Evolutionary conservation across 2,888 invertebrate species (phyloP), one percentile per base, ranked within the genome.

Genomic region (Lasioglossum vierecki): DNA sequence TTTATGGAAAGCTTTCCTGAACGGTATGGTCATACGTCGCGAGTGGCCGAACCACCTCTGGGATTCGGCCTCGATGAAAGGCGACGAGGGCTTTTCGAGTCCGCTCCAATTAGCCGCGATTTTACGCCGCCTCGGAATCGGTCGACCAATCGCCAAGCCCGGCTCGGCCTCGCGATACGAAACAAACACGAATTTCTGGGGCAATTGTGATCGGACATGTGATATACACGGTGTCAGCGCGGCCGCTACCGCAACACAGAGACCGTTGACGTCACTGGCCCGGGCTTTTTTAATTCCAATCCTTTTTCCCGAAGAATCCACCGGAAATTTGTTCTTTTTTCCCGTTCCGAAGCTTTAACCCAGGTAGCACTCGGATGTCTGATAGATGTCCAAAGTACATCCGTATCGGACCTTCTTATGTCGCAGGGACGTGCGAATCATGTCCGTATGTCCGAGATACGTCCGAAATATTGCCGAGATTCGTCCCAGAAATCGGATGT

Each of bases 51-150:
- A 68, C 74, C 49, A 49, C 63, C 63, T 30, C 26, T 30, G 13
- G 71, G 30, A 77, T 83, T 83, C 72, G 63, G 72, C 63, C 76
- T 63, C 72, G 63, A 5, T 77, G 60, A 80, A 82, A 80, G 11
- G 79, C 57, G 71, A 57, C 78, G 60, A 63, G 81, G 53, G 78
- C 74, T 89, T 82, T 84, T 72, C 76, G 46, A 84, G 81, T 83
- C 18, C 80, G 88, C 79, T 82, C 83, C 85, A 89, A 90, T 90
- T 90, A 90, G 76, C 76, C 71, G 46, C 76, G 63, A 88, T 90
- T 89, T 88, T 74, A 66, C 83, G 72, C 41, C 39, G 22, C 39
- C 63, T 63, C 57, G 76, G 72, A 57, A 82, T 70, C 80, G 39
- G 70, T 85, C 70, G 53, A 18, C 68, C 26, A 41, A 22, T 57